Base-by-base conservation (phyloP, 2,797 vertebrate genomes). In the Menidia menidia region DNA sequence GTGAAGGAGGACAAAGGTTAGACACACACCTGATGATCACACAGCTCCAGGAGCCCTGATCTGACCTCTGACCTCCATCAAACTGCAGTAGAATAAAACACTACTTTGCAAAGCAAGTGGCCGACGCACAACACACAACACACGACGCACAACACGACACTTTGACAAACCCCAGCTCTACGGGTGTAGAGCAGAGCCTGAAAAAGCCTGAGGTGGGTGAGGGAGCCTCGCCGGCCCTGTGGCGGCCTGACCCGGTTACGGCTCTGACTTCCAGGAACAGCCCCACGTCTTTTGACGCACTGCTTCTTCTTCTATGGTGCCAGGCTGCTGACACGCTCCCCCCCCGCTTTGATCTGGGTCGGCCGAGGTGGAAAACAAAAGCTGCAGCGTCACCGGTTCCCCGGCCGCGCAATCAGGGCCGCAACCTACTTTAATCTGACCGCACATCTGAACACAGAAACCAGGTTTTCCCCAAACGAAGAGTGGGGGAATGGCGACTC, bases 361-460 rank as follows among this genome's bases (percentile, higher is more conserved):
- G 47, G 39, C 19, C 9, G 35, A 70, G 30, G n/a, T 41, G 64
- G 54, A 47, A 57, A 63, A 57, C n/a, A 63, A 79, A 79, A 80
- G 45, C 52, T 50, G 66, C 42, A 11, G 30, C 64, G 60, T 82
- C 77, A 68, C n/a, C 1, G 7, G 48, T 75, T 78, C 53, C 53
- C 65, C 48, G 9, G 19, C 59, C 16, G 55, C 33, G 3, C 14
- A 6, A 30, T 45, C n/a, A 1, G 55, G 47, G 41, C 59, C 64
- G 2, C 78, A 81, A 89, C 87, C 89, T 81, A 87, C 13, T 78
- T 90, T 83, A 57, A 75, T 87, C 77, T 80, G 43, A 62, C 63
- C 57, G 1, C 80, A 43, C 42, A 78, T 78, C 75, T 54, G 41
- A 77, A 78, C 69, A 51, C 60, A 52, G 78, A 75, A 72, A 78